These are phyloP conservation scores for Amyelois transitella DNA, from an alignment of 1,140 invertebrate genomes.

Conservation along the genomic window DNA sequence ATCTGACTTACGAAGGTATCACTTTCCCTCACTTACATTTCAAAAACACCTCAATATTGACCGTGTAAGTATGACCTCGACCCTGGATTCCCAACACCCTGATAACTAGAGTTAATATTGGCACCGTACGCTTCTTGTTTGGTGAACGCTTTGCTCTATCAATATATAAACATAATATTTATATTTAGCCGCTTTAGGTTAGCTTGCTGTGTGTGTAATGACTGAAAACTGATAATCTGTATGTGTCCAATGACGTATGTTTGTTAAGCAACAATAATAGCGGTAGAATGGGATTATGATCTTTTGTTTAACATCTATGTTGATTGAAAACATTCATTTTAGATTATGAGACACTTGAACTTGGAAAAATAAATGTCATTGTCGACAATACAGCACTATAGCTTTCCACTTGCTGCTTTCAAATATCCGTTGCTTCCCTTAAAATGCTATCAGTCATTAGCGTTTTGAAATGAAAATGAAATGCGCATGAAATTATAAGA, in stretches of 20 bases:
- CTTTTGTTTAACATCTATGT: not conserved
- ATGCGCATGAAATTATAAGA: too few relatives aligned
- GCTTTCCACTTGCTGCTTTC: too few relatives aligned
- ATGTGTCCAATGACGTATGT: constrained; percentile 23
- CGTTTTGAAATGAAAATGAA: too few relatives aligned
- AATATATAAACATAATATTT: constrained; percentile 75
- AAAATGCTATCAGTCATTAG: too few relatives aligned
- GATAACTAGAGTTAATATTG: constrained; percentile 73
- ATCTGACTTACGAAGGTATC: too few relatives aligned
- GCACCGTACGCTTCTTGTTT: constrained; percentile 64
- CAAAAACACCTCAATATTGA: constrained; percentile 56
- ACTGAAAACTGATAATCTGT: constrained; percentile 64
- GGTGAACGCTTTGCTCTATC: constrained; percentile 70
- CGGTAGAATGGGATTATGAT: not conserved
- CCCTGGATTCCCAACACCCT: constrained; percentile 55
- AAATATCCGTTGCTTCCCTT: too few relatives aligned
- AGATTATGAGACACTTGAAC: too few relatives aligned
- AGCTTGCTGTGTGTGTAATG: constrained; percentile 57
- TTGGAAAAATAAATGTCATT: too few relatives aligned
- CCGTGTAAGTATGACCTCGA: constrained; percentile 46
- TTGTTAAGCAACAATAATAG: constrained; percentile 16
- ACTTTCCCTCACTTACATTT: too few relatives aligned
- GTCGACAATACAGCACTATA: too few relatives aligned
- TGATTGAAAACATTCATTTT: too few relatives aligned
- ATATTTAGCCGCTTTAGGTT: constrained; percentile 66